Conservation (phyloP, 2,888 invertebrate species). For the Agriopis leucophaearia region DNA sequence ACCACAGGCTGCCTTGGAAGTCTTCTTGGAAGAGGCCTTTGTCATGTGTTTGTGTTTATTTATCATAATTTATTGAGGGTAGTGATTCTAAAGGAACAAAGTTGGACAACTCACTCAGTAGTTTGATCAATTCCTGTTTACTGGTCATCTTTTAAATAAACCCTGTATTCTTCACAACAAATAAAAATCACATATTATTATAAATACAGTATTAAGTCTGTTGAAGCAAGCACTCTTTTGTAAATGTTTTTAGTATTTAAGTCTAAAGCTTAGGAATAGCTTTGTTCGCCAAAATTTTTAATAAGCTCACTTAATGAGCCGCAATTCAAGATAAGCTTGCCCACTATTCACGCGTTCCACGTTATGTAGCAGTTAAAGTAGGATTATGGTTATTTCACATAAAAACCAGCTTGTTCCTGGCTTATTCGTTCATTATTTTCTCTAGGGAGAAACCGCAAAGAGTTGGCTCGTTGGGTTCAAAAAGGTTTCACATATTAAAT, state of each 20-base stretch:
- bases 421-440: conserved; percentile 42
- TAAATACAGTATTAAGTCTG: neutral
- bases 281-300: conserved; percentile 26
- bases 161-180: neutral
- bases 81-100: neutral
- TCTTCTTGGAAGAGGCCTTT: no score
- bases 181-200: neutral
- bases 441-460: conserved; percentile 21
- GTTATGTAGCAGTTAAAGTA: conserved; percentile 22
- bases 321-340: conserved; percentile 26
- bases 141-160: conserved; percentile 6
- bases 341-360: conserved; percentile 30
- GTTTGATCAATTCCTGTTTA: conserved; percentile 15
- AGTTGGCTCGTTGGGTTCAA: conserved; percentile 6
- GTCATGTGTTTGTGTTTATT: neutral
- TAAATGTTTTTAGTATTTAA: conserved; percentile 17
- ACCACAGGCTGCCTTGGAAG: no score
- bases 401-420: conserved; percentile 43
- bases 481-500: conserved; percentile 21
- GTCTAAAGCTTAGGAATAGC: conserved; percentile 13
- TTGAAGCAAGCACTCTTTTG: neutral
- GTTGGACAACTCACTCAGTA: conserved; percentile 19
- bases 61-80: neutral
- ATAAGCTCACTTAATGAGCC: conserved; percentile 32
- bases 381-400: conserved; percentile 35